A percentile compares a stretch with the other conserved stretches of the same genome.
Evolutionary conservation across 2,113 vertebrate species (phyloP).

Genomic region (Hyperopisus bebe): DNA sequence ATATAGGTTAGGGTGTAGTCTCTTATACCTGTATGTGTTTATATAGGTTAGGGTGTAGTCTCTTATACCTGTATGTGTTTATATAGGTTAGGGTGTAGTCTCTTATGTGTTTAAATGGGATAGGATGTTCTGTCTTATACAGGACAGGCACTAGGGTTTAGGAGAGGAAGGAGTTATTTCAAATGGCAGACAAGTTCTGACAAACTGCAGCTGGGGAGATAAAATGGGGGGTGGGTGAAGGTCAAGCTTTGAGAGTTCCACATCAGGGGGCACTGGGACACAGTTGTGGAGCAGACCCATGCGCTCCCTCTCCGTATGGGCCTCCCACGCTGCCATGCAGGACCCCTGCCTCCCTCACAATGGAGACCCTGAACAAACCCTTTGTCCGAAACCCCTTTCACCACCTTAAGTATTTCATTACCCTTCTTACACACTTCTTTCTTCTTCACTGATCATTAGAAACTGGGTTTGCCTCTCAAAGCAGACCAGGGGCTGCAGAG

Average conservation of each 20-base stretch:
- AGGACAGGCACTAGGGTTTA: not conserved
- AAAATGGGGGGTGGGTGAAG: not conserved
- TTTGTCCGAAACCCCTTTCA: not conserved
- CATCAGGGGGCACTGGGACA: not conserved
- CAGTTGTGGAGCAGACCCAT: not conserved
- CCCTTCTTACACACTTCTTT: not conserved
- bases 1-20: no score
- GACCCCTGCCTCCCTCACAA: not conserved
- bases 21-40: no score
- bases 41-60: no score
- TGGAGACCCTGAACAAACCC: not conserved
- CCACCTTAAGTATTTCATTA: not conserved
- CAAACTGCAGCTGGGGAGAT: not conserved
- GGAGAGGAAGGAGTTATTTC: not conserved
- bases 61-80: no score
- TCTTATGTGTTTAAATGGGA: not conserved
- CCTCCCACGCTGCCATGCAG: not conserved
- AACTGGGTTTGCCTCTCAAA: not conserved
- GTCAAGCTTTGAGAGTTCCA: not conserved
- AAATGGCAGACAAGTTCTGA: not conserved
- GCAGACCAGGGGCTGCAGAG: not conserved
- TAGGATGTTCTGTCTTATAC: not conserved
- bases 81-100: no score
- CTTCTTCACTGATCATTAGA: slow-evolving; percentile 2
- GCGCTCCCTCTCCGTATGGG: not conserved